Evolutionary conservation across 1,140 invertebrate species (phyloP).

Genomic region (Drosophila mauritiana): DNA sequence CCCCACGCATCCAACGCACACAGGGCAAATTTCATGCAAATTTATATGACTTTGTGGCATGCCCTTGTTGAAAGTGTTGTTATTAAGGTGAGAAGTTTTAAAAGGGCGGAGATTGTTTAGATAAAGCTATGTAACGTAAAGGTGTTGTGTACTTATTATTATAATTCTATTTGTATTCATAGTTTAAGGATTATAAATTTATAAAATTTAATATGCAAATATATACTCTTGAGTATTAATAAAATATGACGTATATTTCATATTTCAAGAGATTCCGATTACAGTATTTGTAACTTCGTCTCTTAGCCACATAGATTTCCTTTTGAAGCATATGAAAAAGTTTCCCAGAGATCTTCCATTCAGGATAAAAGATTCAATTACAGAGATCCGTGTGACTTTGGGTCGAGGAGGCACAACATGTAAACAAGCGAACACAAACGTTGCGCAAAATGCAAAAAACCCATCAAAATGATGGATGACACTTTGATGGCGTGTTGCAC

Average conservation of each 20-base stretch:
- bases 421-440: conserved; percentile 56
- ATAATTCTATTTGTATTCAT: neutral
- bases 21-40: conserved; percentile 53
- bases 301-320: neutral
- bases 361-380: conserved; percentile 81
- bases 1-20: conserved; percentile 51
- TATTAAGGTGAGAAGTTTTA: neutral
- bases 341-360: conserved; percentile 60
- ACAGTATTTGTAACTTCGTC: conserved; percentile 1
- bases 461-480: conserved; percentile 81
- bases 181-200: neutral
- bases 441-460: conserved; percentile 53
- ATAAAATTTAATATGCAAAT: neutral
- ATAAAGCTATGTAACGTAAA: neutral
- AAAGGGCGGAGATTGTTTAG: neutral
- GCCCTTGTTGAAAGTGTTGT: conserved; percentile 10
- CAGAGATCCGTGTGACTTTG: conserved; percentile 66
- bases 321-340: conserved; percentile 6
- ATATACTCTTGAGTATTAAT: no score
- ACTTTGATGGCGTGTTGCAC: conserved; percentile 72
- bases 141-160: no score
- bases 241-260: neutral
- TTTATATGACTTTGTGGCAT: conserved; percentile 31
- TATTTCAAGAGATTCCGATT: no score
- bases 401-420: conserved; percentile 62